These are phyloP conservation scores for Folsomia manolachei DNA, from an alignment of 2,888 invertebrate species.

Conservation along the genomic window DNA sequence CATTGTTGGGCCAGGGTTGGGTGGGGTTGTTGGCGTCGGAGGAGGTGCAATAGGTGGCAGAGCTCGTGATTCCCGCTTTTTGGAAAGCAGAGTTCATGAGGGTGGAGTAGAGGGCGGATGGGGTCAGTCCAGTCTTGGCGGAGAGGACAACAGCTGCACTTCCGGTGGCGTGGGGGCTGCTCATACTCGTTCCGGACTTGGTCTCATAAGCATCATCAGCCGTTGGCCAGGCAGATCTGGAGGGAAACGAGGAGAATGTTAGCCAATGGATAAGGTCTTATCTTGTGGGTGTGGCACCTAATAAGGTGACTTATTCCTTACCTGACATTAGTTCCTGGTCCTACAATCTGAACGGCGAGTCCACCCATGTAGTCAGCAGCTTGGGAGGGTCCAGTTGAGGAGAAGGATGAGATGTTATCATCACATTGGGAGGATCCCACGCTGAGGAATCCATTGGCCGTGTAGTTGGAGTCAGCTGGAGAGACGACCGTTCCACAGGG, in stretches of 20 bases:
- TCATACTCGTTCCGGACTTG: constrained; percentile 11
- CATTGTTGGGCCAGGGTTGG: neutral
- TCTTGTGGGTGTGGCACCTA: too few species aligned
- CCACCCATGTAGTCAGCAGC: neutral
- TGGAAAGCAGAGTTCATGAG: neutral
- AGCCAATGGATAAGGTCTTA: too few species aligned
- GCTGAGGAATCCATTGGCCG: neutral
- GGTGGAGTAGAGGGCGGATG: neutral
- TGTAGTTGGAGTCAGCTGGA: neutral
- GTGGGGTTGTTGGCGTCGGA: neutral
- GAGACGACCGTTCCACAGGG: neutral
- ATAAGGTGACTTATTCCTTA: too few species aligned
- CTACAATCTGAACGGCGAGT: constrained; percentile 4
- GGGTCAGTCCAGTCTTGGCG: neutral
- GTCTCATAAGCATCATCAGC: neutral
- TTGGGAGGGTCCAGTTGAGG: constrained; percentile 5
- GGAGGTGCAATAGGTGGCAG: neutral
- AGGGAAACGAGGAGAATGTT: too few species aligned
- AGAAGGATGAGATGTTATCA: constrained; percentile 13
- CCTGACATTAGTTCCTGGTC: constrained; percentile 2
- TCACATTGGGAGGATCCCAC: constrained; percentile 6
- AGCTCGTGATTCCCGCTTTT: neutral
- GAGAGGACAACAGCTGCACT: constrained; percentile 6
- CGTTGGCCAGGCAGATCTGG: constrained; percentile 6
- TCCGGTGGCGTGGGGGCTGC: neutral